A percentile compares a stretch with the other conserved stretches of the same genome.
phyloP scores from a whole-genome alignment of 2,888 invertebrate genomes.

The Lasioglossum oenotherae region DNA sequence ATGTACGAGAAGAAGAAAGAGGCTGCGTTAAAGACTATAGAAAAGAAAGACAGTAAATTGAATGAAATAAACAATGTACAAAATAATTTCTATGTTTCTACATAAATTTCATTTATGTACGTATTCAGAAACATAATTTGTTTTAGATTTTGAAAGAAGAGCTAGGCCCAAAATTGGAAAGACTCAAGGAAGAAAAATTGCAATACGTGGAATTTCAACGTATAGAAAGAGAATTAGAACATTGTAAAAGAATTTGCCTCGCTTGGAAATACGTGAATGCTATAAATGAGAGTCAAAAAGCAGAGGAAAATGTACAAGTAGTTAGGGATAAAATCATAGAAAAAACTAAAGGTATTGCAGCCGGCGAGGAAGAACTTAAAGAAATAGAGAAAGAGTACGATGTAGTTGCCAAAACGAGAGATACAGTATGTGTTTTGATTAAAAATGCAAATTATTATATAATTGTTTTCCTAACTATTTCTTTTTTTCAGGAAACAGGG shows the following conservation, averaged over 20 bases:
- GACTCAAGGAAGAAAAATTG: slow-evolving; percentile 92
- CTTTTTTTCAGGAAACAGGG: slow-evolving; percentile 87
- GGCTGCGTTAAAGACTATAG: slow-evolving; percentile 93
- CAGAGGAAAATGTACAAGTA: slow-evolving; percentile 85
- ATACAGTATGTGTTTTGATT: slow-evolving; percentile 86
- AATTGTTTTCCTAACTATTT: slow-evolving; percentile 19
- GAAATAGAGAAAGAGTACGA: slow-evolving; percentile 87
- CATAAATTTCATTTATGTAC: not conserved
- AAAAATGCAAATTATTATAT: not conserved
- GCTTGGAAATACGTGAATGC: slow-evolving; percentile 89
- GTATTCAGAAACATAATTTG: not conserved
- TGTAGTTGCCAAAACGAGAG: slow-evolving; percentile 88
- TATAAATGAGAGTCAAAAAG: slow-evolving; percentile 85
- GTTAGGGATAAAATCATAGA: slow-evolving; percentile 87
- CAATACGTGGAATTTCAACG: slow-evolving; percentile 95
- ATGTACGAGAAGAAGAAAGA: slow-evolving; percentile 98
- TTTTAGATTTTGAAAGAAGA: slow-evolving; percentile 91
- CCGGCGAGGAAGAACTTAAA: slow-evolving; percentile 86
- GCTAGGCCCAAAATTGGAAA: slow-evolving; percentile 94
- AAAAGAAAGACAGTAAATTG: slow-evolving; percentile 96
- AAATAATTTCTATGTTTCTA: slow-evolving; percentile 44
- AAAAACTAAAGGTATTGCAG: slow-evolving; percentile 86
- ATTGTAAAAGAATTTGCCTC: slow-evolving; percentile 89
- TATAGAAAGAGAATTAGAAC: slow-evolving; percentile 93
- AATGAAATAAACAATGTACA: slow-evolving; percentile 92